Conservation (phyloP, 2,888 invertebrate species). For the Lobophora halterata region DNA sequence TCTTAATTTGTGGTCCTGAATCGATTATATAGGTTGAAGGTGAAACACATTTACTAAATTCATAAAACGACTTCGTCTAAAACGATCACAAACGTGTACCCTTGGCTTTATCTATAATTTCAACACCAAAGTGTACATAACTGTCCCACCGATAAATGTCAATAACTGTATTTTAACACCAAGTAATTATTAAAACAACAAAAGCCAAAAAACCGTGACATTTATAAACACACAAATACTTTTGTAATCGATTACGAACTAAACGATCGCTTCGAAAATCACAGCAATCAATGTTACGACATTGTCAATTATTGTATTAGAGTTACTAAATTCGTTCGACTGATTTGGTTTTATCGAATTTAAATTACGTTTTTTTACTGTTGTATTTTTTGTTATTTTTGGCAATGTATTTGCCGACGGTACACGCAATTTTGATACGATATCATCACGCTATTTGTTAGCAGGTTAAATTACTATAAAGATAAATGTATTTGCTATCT, state of each 20-base stretch:
- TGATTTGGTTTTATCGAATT: too few relatives aligned
- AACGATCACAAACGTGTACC: conserved; percentile 1
- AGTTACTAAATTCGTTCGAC: conserved; percentile 49
- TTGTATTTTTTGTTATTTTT: neutral
- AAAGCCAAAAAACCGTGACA: conserved; percentile 57
- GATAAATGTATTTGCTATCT: conserved; percentile 46
- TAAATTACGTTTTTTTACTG: too few relatives aligned
- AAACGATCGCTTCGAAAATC: conserved; percentile 47
- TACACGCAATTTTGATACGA: conserved; percentile 56
- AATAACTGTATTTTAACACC: conserved; percentile 25
- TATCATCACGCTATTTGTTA: conserved; percentile 48
- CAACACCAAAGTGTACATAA: conserved; percentile 14
- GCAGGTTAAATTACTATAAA: conserved; percentile 47
- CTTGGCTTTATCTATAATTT: conserved; percentile 13
- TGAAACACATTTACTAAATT: conserved; percentile 11
- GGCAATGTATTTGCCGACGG: conserved; percentile 37
- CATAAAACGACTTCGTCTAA: conserved; percentile 5
- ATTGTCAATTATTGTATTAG: conserved; percentile 44
- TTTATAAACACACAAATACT: conserved; percentile 58
- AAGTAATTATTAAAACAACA: conserved; percentile 48
- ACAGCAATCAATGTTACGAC: conserved; percentile 47
- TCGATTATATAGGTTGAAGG: conserved; percentile 5
- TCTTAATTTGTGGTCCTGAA: too few relatives aligned
- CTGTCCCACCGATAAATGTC: conserved; percentile 22
- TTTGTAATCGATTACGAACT: conserved; percentile 55